Percentiles rank a stretch among this genome's conserved stretches.
phyloP scores from a whole-genome alignment of 2,113 vertebrate genomes.

The Lonchura striata region DNA sequence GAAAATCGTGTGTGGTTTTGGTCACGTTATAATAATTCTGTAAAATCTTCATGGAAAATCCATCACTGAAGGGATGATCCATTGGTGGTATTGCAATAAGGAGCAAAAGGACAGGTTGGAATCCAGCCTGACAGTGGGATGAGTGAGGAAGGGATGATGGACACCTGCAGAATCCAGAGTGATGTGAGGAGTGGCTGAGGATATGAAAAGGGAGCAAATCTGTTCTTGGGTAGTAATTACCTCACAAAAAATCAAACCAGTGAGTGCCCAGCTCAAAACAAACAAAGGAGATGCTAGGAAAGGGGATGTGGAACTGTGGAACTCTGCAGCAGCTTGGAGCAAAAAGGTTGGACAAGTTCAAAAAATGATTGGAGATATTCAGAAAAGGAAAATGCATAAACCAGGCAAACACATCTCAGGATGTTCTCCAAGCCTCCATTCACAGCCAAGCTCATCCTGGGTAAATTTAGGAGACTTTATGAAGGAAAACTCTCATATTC shows the following conservation, averaged over 20 bases:
- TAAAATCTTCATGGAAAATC: neutral
- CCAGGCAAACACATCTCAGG: neutral
- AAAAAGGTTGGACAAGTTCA: neutral
- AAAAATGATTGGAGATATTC: neutral
- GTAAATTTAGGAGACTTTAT: fast-evolving
- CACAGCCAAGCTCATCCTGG: neutral
- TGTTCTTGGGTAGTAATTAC: neutral
- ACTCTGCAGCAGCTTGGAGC: neutral
- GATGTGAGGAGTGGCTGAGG: neutral
- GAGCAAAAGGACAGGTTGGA: neutral
- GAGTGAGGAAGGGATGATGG: neutral
- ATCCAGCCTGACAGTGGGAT: neutral
- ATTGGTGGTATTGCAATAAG: neutral
- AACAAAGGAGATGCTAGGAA: neutral
- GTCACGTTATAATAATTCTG: neutral
- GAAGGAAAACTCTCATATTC: neutral
- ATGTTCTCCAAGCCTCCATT: neutral
- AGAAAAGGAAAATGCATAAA: neutral
- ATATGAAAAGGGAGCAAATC: neutral
- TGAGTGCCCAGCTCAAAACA: neutral
- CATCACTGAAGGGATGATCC: neutral
- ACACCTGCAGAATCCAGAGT: neutral
- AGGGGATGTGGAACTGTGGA: neutral
- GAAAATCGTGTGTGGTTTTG: neutral
- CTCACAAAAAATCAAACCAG: neutral